These are phyloP conservation scores for Catharus bicknelli DNA, from an alignment of 2,113 vertebrate genomes.

Conservation along the genomic window DNA sequence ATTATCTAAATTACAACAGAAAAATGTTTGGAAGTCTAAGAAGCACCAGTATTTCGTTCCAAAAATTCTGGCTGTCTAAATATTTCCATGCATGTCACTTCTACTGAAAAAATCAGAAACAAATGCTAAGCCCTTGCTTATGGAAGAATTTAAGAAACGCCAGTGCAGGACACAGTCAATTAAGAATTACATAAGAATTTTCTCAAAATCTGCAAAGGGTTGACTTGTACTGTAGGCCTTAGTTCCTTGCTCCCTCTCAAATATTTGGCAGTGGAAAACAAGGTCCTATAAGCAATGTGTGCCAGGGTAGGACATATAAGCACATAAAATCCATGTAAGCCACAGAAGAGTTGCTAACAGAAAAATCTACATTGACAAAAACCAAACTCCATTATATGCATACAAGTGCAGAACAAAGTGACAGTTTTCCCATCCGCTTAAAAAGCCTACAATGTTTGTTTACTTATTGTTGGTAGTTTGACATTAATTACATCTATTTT, in stretches of 20 bases:
- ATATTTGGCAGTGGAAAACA: background rate
- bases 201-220: background rate
- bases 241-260: background rate
- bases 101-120: background rate
- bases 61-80: background rate
- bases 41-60: background rate
- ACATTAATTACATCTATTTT: background rate
- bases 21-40: background rate
- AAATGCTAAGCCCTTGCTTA: background rate
- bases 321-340: background rate
- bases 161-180: background rate
- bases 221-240: background rate
- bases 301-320: background rate
- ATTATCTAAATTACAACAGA: background rate
- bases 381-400: background rate
- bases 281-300: background rate
- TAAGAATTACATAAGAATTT: background rate
- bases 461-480: background rate
- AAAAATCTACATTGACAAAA: background rate
- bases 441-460: background rate
- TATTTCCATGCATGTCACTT: background rate
- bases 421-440: background rate
- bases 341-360: background rate
- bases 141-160: background rate
- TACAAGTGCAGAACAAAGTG: background rate